Percentiles rank a stretch among this genome's conserved stretches.
Evolutionary conservation across 2,888 invertebrate species (phyloP).

Genomic region (Polietes domitor): DNA sequence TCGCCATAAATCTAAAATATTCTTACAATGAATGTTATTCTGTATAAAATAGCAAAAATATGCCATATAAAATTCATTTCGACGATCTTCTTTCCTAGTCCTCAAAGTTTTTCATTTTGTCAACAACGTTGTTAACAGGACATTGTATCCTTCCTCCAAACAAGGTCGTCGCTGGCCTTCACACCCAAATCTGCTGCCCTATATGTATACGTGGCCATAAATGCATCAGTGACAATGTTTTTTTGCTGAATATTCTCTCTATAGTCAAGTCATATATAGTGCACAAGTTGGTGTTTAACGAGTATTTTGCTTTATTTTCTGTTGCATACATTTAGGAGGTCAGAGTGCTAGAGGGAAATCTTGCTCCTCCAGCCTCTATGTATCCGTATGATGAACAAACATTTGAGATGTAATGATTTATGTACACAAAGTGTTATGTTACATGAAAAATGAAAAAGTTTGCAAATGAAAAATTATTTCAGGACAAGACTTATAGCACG

Average conservation of each 20-base stretch:
- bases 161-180: background rate
- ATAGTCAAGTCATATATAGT: background rate
- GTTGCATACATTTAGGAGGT: constrained; percentile 13
- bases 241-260: background rate
- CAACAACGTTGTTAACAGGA: background rate
- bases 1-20: too few species aligned
- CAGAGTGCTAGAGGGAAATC: background rate
- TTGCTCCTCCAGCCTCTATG: too few species aligned
- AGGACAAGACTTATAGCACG: background rate
- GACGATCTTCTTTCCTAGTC: too few species aligned
- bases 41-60: too few species aligned
- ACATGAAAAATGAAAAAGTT: background rate
- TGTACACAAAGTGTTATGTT: background rate
- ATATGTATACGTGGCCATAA: too few species aligned
- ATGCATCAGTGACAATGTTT: background rate
- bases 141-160: background rate
- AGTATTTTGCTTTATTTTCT: background rate
- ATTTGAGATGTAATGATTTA: background rate
- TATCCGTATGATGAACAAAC: background rate
- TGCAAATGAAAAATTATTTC: background rate
- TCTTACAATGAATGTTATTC: too few species aligned
- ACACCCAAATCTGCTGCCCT: background rate
- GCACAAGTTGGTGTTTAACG: too few species aligned
- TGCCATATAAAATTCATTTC: too few species aligned
- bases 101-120: too few species aligned